Evolutionary conservation across 1,140 invertebrate species (phyloP).

Genomic region (Argopecten irradians): DNA sequence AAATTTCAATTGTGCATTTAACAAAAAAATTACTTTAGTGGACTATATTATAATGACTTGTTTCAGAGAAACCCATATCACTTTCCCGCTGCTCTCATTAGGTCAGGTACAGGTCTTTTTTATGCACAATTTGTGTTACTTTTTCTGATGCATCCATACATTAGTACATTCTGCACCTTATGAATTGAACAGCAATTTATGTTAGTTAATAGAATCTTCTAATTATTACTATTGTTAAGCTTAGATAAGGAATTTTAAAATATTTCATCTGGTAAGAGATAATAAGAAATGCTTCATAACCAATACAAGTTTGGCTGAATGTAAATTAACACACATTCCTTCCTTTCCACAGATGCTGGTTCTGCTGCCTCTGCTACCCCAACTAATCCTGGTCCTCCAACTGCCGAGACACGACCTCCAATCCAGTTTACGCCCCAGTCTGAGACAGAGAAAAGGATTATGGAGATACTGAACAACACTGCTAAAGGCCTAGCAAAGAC

Average conservation of each 20-base stretch:
- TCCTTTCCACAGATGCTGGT: constrained; percentile 38
- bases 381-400: constrained; percentile 25
- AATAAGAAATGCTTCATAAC: too few relatives aligned
- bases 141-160: not conserved
- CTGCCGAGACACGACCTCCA: constrained; percentile 46
- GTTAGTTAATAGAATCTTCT: too few relatives aligned
- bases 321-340: too few relatives aligned
- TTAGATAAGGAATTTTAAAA: too few relatives aligned
- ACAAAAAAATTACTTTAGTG: too few relatives aligned
- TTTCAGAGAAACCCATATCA: too few relatives aligned
- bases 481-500: constrained; percentile 41
- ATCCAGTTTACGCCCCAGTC: constrained; percentile 67
- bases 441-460: constrained; percentile 67
- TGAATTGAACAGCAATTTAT: not conserved
- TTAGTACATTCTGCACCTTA: not conserved
- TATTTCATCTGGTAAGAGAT: too few relatives aligned
- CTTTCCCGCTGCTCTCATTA: not conserved
- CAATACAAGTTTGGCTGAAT: too few relatives aligned
- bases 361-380: constrained; percentile 26
- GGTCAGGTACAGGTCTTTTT: not conserved
- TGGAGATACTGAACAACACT: constrained; percentile 68
- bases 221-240: too few relatives aligned
- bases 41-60: too few relatives aligned
- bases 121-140: not conserved
- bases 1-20: too few relatives aligned